A percentile compares a stretch with the other conserved stretches of the same genome.
Evolutionary conservation across 1,140 invertebrate genomes (phyloP).

Genomic region (Panulirus ornatus): DNA sequence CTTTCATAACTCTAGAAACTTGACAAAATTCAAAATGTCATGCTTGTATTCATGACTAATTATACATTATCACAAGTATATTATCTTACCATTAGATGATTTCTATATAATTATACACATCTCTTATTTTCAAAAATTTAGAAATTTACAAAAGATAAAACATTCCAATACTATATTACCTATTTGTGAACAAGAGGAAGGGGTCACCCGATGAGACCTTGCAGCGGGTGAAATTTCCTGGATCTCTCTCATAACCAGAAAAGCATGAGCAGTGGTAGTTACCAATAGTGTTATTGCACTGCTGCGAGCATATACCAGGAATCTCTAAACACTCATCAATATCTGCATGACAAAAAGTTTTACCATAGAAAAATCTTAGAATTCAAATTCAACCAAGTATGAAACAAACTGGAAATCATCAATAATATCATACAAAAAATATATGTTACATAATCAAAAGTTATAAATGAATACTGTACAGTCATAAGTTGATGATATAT

Average conservation of each 20-base stretch:
- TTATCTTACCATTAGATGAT: no score
- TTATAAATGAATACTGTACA: neutral
- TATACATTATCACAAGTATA: neutral
- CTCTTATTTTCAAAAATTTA: no score
- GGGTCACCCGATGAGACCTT: slow-evolving; percentile 78
- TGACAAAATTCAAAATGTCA: neutral
- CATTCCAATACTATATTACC: neutral
- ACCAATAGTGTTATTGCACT: slow-evolving; percentile 89
- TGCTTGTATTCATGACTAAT: neutral
- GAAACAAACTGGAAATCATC: neutral
- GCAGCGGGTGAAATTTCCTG: slow-evolving; percentile 84
- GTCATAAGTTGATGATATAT: neutral
- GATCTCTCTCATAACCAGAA: slow-evolving; percentile 85
- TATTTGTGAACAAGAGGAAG: slow-evolving; percentile 84
- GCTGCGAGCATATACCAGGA: slow-evolving; percentile 87
- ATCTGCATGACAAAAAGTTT: slow-evolving; percentile 80
- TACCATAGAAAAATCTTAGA: neutral
- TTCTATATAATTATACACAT: no score
- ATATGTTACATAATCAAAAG: neutral
- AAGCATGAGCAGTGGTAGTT: slow-evolving; percentile 89
- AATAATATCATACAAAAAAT: neutral
- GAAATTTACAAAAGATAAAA: neutral
- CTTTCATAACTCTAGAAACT: neutral
- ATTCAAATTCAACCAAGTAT: neutral
- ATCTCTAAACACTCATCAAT: slow-evolving; percentile 88